Evolutionary conservation across 2,797 vertebrate genomes (phyloP).

Genomic region (Sebastes cheni): DNA sequence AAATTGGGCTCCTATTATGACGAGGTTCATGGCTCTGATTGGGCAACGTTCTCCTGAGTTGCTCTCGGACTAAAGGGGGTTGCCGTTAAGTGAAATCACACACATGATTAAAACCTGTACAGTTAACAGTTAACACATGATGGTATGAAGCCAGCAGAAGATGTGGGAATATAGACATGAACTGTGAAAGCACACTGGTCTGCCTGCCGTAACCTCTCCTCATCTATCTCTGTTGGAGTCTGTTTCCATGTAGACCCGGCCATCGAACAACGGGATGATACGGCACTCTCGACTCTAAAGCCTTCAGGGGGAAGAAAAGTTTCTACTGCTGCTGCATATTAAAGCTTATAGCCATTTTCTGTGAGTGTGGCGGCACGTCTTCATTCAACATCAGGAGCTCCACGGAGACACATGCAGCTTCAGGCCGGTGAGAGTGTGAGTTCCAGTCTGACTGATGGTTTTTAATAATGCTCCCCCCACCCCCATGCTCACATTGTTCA

Average conservation of each 20-base stretch:
- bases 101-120: conserved; percentile 1
- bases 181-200: neutral
- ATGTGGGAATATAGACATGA: neutral
- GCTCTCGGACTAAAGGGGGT: neutral
- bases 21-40: neutral
- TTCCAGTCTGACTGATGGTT: conserved; percentile 71
- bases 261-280: conserved; percentile 20
- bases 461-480: conserved; percentile 61
- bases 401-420: conserved; percentile 55
- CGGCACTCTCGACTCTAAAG: conserved; percentile 33
- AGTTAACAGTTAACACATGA: neutral
- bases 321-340: conserved; percentile 52
- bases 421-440: conserved; percentile 51
- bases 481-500: conserved; percentile 49
- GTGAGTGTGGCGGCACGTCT: conserved; percentile 51
- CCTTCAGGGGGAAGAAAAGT: conserved; percentile 24
- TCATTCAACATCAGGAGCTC: conserved; percentile 60
- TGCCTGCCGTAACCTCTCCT: neutral
- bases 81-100: neutral
- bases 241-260: conserved; percentile 34
- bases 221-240: conserved; percentile 30
- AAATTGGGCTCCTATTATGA: neutral
- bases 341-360: conserved; percentile 55
- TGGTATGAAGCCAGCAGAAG: neutral
- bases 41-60: neutral